These are phyloP conservation scores for Salvelinus fontinalis DNA, from an alignment of 2,113 vertebrate genomes.

Conservation along the genomic window DNA sequence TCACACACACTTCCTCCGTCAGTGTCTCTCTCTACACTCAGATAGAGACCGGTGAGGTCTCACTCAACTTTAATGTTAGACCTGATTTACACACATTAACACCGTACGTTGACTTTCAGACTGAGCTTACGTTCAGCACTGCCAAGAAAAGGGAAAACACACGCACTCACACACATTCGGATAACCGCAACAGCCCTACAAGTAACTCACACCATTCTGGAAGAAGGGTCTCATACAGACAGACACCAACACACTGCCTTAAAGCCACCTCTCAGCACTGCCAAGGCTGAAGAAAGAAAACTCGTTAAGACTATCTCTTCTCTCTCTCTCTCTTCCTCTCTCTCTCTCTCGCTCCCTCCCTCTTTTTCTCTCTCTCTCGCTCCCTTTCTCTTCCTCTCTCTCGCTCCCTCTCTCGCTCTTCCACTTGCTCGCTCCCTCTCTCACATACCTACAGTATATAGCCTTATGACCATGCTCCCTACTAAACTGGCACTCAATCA, in stretches of 20 bases:
- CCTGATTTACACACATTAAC: constrained; percentile 5
- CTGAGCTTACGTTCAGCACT: background rate
- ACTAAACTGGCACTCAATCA: constrained; percentile 42
- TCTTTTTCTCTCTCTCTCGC: too few relatives aligned
- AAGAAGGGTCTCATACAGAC: background rate
- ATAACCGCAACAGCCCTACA: background rate
- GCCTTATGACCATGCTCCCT: constrained; percentile 43
- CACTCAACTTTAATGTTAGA: constrained; percentile 2
- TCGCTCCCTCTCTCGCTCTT: too few relatives aligned
- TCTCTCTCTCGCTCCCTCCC: background rate
- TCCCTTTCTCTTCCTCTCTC: too few relatives aligned
- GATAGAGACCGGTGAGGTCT: background rate
- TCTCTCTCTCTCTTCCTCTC: background rate
- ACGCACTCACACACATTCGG: background rate
- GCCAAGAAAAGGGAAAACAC: constrained; percentile 1
- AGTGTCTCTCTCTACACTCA: background rate
- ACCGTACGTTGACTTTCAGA: background rate
- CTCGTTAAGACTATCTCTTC: background rate
- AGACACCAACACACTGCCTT: background rate
- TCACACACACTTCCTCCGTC: background rate
- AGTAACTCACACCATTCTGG: background rate
- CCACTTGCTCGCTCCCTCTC: too few relatives aligned
- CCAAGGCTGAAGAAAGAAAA: constrained; percentile 43
- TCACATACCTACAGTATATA: constrained; percentile 2
- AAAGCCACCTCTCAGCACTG: constrained; percentile 21